phyloP scores from a whole-genome alignment of 1,140 invertebrate genomes.

The Caerostris darwini region DNA sequence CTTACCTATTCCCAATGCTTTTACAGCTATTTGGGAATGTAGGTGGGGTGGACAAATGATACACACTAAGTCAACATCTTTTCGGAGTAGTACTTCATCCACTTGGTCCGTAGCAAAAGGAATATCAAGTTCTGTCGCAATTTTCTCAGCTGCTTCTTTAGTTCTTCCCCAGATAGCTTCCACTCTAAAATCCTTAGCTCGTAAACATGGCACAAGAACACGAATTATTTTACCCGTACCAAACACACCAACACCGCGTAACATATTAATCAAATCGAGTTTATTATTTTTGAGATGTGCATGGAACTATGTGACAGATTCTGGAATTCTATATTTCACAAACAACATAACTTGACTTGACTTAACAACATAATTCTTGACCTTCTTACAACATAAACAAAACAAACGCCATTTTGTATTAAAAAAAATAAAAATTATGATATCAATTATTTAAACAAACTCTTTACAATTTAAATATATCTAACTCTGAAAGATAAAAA shows the following conservation, averaged over 20 bases:
- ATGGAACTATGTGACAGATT: background rate
- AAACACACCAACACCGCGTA: constrained; percentile 97
- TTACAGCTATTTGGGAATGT: constrained; percentile 97
- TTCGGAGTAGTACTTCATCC: constrained; percentile 94
- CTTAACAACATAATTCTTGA: background rate
- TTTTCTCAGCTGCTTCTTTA: constrained; percentile 89
- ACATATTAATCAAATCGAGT: constrained; percentile 73
- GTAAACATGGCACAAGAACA: constrained; percentile 93
- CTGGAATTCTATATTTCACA: background rate
- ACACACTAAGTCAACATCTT: constrained; percentile 96
- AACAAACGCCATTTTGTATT: constrained; percentile 30
- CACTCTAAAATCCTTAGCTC: constrained; percentile 90
- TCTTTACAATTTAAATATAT: too few species aligned
- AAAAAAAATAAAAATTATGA: background rate
- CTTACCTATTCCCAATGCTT: constrained; percentile 97
- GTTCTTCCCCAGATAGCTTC: constrained; percentile 96
- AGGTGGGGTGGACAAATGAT: constrained; percentile 96
- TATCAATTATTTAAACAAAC: too few species aligned
- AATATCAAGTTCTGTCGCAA: constrained; percentile 91
- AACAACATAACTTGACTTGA: background rate
- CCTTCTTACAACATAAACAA: constrained; percentile 33
- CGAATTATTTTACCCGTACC: constrained; percentile 94
- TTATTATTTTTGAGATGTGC: background rate
- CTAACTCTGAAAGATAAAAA: too few species aligned
- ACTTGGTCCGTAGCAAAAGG: constrained; percentile 91